Evolutionary conservation across 2,797 vertebrate species (phyloP).

Genomic region (Falco columbarius): DNA sequence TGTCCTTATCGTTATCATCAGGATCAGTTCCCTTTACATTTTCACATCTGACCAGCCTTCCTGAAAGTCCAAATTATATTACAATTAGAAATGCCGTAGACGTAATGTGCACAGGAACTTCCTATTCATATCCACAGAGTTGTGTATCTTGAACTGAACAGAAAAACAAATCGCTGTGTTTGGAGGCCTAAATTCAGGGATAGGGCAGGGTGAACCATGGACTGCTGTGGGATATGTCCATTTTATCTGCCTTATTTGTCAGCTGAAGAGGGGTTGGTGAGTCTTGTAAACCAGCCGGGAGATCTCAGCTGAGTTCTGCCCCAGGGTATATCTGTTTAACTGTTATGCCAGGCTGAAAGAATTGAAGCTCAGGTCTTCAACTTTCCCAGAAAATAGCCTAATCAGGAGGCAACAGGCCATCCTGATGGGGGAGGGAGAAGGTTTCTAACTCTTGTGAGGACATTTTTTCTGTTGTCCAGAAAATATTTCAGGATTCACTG

Average conservation of each 20-base stretch:
- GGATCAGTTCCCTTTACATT: conserved; percentile 36
- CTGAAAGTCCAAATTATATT: neutral
- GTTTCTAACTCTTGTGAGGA: neutral
- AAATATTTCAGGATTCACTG: neutral
- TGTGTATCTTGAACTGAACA: neutral
- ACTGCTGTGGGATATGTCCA: neutral
- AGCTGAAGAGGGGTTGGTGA: neutral
- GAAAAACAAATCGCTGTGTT: neutral
- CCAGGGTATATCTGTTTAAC: neutral
- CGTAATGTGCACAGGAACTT: neutral
- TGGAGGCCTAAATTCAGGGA: neutral
- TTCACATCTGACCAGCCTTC: conserved; percentile 24
- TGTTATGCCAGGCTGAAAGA: neutral
- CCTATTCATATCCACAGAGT: neutral
- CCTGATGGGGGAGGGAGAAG: neutral
- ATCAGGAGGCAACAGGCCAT: neutral
- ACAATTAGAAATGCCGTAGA: neutral
- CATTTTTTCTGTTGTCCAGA: neutral
- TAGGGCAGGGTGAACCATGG: neutral
- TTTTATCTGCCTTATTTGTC: neutral
- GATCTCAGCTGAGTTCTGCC: neutral
- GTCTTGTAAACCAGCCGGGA: neutral
- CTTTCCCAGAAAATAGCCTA: neutral
- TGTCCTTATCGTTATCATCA: conserved; percentile 55
- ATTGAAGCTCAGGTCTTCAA: neutral